Conservation (phyloP, 2,888 invertebrate species). For the Kuschelorhynchus macadamiae region DNA sequence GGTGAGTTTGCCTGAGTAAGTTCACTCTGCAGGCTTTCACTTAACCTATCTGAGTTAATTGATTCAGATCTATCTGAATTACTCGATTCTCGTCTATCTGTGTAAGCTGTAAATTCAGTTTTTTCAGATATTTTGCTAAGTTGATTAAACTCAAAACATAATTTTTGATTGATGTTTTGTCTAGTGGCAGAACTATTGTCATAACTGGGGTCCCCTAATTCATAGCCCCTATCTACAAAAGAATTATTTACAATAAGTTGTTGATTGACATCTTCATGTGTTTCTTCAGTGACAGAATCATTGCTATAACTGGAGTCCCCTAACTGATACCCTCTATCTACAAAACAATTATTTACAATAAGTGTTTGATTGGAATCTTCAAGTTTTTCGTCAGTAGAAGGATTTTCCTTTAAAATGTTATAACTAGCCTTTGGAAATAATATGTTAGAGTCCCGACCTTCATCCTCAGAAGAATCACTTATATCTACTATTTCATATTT, state of each 20-base stretch:
- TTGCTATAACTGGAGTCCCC: neutral
- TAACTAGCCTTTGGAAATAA: neutral
- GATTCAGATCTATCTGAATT: neutral
- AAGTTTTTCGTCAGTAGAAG: no score
- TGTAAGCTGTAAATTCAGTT: conserved; percentile 18
- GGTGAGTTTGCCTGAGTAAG: neutral
- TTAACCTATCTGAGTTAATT: neutral
- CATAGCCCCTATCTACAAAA: neutral
- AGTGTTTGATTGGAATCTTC: no score
- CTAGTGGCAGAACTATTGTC: neutral
- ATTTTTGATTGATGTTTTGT: conserved; percentile 6
- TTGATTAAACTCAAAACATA: conserved; percentile 10
- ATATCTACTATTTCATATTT: neutral
- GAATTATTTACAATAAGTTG: neutral
- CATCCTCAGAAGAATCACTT: neutral
- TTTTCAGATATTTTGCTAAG: conserved; percentile 33
- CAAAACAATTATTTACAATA: neutral
- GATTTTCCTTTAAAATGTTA: neutral
- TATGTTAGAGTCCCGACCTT: neutral
- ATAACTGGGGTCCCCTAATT: neutral
- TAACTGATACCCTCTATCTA: neutral
- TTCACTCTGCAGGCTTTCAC: neutral
- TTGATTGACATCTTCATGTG: no score
- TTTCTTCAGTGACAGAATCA: neutral
- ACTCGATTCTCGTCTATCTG: neutral